Evolutionary conservation across 2,888 invertebrate species (phyloP).

Genomic region (Epistrophella euchroma): DNA sequence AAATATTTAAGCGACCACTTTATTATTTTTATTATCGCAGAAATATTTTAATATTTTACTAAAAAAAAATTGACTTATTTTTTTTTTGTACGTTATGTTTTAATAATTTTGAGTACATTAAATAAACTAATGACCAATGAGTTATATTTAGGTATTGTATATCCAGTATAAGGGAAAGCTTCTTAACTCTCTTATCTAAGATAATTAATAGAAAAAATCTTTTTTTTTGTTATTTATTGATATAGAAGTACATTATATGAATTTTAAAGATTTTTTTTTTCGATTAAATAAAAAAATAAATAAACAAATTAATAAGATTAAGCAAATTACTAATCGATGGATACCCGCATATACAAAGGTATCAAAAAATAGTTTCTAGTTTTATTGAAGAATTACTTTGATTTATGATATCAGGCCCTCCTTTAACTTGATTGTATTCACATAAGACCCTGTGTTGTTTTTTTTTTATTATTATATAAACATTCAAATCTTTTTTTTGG

Average conservation of each 20-base stretch:
- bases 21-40: background rate
- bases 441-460: too few relatives aligned
- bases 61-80: background rate
- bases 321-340: background rate
- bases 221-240: background rate
- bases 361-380: background rate
- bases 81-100: background rate
- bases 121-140: background rate
- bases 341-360: conserved; percentile 1
- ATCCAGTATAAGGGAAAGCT: background rate
- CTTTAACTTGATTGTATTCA: background rate
- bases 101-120: background rate
- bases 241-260: background rate
- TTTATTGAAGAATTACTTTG: conserved; percentile 47
- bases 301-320: background rate
- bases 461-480: conserved; percentile 2
- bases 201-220: background rate
- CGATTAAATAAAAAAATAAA: background rate
- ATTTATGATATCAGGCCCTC: conserved; percentile 47
- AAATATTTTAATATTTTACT: background rate
- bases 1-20: background rate
- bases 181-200: background rate
- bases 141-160: background rate
- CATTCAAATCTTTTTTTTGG: background rate
- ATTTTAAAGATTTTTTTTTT: background rate